Base-by-base conservation (phyloP, 2,888 invertebrate genomes). In the Drosophila nigritarsus region DNA sequence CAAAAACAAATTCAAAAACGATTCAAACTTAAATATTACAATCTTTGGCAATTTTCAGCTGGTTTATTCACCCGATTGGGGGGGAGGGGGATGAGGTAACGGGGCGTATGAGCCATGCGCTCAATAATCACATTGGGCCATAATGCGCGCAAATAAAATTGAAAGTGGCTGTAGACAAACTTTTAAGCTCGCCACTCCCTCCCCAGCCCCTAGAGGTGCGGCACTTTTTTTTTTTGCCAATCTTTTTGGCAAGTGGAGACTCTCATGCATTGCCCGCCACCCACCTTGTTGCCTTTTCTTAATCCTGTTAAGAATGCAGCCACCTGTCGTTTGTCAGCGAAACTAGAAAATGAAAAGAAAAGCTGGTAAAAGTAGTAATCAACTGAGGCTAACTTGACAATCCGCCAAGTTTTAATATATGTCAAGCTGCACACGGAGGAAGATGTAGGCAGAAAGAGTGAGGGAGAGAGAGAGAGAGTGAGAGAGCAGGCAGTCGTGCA, bases 121-220 rank as follows among this genome's bases (percentile, higher is more conserved):
- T 78, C 73, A 61, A 70, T 84, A 83, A 82, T 80, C 79, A 69
- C 71, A 68, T 79, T 76, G 68, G 51, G 56, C 71, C 83, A 64
- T 75, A 82, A 84, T 66, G 79, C 68, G 80, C 50, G 76, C 72
- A 79, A 87, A 82, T 89, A 89, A 87, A 87, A 89, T 67, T 69
- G 87, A 89, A 87, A 89, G 87, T 87, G 80, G 65, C 73, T 73
- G 73, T 72, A 67, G 71, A 60, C 72, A 69, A 36, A 18, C 36
- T 40, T 42, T 42, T 24, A 20, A 40, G 13, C 24, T 24, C 13
- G 27, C 58, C 20, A 15, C 48, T 34, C 29, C 30, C 40, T 49
- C 30, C 50, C 30, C 38, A 20, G 59, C 59, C 34, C n/a, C 48
- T 0, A 40, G 38, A 65, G 42, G 30, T 24, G 11, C 2, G 15